Conservation (phyloP, 2,797 vertebrate species). For the Rhinophrynus dorsalis region DNA sequence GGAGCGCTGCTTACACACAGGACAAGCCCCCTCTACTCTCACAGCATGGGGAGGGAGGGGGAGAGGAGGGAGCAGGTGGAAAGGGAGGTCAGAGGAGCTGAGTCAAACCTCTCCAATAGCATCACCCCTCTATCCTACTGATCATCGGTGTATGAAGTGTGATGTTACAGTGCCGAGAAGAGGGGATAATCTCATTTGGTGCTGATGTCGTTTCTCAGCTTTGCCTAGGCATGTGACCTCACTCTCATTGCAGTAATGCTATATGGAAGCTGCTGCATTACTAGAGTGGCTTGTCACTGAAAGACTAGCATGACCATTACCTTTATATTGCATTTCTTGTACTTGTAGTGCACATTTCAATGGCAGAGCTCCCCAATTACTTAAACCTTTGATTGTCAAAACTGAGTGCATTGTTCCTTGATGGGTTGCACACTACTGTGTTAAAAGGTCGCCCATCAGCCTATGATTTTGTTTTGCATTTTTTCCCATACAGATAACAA, state of each 20-base stretch:
- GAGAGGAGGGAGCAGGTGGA: constrained; percentile 42
- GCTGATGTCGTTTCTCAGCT: neutral
- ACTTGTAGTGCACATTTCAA: neutral
- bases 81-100: neutral
- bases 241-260: neutral
- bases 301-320: neutral
- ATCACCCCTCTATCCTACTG: neutral
- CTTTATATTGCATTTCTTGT: neutral
- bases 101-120: neutral
- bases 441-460: too few relatives aligned
- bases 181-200: neutral
- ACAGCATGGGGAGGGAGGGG: neutral
- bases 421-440: too few relatives aligned
- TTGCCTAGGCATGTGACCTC: neutral
- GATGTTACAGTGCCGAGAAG: neutral
- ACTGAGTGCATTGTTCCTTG: too few relatives aligned
- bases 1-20: constrained; percentile 27
- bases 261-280: neutral
- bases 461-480: too few relatives aligned
- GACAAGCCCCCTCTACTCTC: constrained; percentile 34
- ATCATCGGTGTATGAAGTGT: neutral
- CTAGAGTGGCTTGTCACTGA: neutral
- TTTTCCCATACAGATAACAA: too few relatives aligned
- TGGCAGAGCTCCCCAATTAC: too few relatives aligned
- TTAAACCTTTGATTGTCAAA: too few relatives aligned